phyloP scores from a whole-genome alignment of 2,113 vertebrate species.

The Gobiocypris rarus region DNA sequence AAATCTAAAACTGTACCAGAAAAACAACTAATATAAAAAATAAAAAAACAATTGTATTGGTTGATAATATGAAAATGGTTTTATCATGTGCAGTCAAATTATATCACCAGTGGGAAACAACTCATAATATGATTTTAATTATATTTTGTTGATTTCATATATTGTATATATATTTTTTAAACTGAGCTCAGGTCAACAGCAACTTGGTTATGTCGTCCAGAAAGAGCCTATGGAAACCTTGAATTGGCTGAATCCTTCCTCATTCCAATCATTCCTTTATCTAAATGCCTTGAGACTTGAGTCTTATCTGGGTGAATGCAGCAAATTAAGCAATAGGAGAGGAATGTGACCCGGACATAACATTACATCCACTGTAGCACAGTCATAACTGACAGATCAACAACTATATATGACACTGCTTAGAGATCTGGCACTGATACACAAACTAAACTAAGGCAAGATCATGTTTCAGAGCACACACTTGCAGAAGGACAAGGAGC shows the following conservation, averaged over 20 bases:
- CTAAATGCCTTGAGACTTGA: neutral
- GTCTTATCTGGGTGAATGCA: conserved; percentile 15
- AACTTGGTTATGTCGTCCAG: neutral
- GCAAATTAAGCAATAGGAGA: neutral
- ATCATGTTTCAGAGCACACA: conserved; percentile 7
- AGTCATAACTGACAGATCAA: neutral
- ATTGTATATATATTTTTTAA: too few relatives aligned
- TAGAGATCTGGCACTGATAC: neutral
- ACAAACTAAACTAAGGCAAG: conserved; percentile 8
- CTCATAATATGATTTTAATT: too few relatives aligned
- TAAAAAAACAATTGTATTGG: too few relatives aligned
- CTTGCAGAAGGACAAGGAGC: neutral
- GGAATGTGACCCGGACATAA: neutral
- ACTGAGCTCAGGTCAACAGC: neutral
- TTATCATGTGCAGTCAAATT: too few relatives aligned
- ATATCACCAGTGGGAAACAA: too few relatives aligned
- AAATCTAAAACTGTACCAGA: too few relatives aligned
- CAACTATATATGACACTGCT: neutral
- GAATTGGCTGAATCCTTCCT: conserved; percentile 10
- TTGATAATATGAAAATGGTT: too few relatives aligned
- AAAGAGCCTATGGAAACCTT: neutral
- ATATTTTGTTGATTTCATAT: too few relatives aligned
- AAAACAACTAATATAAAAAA: too few relatives aligned
- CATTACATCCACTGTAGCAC: neutral
- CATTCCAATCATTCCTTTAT: conserved; percentile 10